Base-by-base conservation (phyloP, 1,140 invertebrate species). In the Myzus persicae region DNA sequence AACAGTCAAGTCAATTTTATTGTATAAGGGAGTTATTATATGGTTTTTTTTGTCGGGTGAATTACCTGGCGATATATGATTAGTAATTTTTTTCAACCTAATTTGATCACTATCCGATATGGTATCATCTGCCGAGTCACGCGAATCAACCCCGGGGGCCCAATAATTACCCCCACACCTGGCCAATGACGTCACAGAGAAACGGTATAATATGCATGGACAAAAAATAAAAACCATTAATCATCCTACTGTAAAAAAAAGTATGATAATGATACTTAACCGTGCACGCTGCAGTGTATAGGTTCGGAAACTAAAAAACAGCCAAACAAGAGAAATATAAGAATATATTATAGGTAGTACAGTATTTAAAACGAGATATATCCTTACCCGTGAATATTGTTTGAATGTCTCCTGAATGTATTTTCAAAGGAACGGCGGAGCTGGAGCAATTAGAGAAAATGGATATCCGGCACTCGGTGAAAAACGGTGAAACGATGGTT, bases 391-490 rank as follows among this genome's bases (percentile, higher is more conserved):
- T 51, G 87, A 89, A 90, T 90, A 90, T 90, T 67, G 89, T 93
- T 93, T 93, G 91, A 48, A 54, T 84, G 51, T 93, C 81, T 93
- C 90, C 2, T 51, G 81, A 22, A 82, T 38, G 46, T 42, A 42
- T 93, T 92, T 93, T 93, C 91, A 93, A 93, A 93, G 54, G 81
- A 54, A 81, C n/a, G 67, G 26, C n/a, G 42, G 76, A 85, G 91
- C 81, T n/a, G 24, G n/a, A 93, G 91, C 91, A 93, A 93, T 93
- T 93, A 93, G 91, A 93, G 91, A 93, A 93, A 93, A 93, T 93
- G 91, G 91, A 93, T 93, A 85, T 93, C 91, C 91, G 91, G 91
- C 91, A 93, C 91, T 93, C 81, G 81, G 81, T 46, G 81, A 93
- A 93, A 93, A 93, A 93, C 81, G 91, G 91, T 48, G 91, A 81